Evolutionary conservation across 1,140 invertebrate genomes (phyloP).

Genomic region (Drosophila leontia): DNA sequence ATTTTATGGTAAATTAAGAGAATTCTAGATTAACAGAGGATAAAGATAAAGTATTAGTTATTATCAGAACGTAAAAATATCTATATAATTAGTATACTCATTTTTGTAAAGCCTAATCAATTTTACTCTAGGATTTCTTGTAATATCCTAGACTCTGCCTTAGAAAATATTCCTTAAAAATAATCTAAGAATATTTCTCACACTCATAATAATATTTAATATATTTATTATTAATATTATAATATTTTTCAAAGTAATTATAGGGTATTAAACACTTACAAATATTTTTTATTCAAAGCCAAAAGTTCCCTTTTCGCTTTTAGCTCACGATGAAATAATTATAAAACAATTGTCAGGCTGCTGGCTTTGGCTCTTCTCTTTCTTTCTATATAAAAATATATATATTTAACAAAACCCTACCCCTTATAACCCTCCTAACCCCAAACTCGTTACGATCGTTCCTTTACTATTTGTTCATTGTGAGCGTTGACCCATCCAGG

Average conservation of each 20-base stretch:
- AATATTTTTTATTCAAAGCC: background rate
- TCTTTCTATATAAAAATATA: background rate
- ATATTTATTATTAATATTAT: background rate
- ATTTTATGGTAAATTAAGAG: background rate
- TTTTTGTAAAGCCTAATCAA: background rate
- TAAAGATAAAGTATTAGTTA: no score
- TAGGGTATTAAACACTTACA: background rate
- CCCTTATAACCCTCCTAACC: background rate
- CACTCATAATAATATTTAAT: background rate
- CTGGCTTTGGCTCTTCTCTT: slow-evolving; percentile 19
- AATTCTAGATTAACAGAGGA: background rate
- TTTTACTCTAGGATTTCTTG: rapidly evolving
- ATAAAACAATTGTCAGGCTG: slow-evolving; percentile 75
- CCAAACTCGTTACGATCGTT: slow-evolving; percentile 19
- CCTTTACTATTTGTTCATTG: slow-evolving; percentile 30
- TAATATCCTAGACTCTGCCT: no score
- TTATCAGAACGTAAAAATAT: background rate
- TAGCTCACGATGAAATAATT: slow-evolving; percentile 66
- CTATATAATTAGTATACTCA: no score
- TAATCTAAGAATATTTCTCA: background rate
- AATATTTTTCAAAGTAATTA: background rate
- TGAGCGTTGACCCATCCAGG: slow-evolving; percentile 20
- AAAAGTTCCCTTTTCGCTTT: background rate
- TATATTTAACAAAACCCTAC: background rate
- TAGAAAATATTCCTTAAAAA: background rate